A percentile compares a stretch with the other conserved stretches of the same genome.
Evolutionary conservation across 2,888 invertebrate species (phyloP).

Genomic region (Lithophane semibrunnea): DNA sequence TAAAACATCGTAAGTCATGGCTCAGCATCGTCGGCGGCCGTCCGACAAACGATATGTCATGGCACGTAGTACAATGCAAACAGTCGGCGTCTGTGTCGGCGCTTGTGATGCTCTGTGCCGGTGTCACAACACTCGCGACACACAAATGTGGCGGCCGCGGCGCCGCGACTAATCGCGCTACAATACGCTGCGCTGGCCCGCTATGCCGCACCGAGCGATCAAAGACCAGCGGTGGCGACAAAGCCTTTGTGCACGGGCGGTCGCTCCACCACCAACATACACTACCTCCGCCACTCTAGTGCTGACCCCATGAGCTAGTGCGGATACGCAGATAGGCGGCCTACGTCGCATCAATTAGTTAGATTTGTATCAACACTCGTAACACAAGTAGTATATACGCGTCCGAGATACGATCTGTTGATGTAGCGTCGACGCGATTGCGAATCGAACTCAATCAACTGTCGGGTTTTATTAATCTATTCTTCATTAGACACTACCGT

Average conservation of each 20-base stretch:
- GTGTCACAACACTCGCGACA: constrained; percentile 83
- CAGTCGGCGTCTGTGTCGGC: constrained; percentile 88
- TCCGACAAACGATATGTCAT: constrained; percentile 87
- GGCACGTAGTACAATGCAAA: constrained; percentile 89
- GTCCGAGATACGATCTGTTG: constrained; percentile 66
- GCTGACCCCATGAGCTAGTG: constrained; percentile 17
- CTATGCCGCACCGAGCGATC: constrained; percentile 73
- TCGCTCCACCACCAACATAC: constrained; percentile 65
- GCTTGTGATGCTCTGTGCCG: constrained; percentile 79
- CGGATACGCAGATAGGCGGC: constrained; percentile 19
- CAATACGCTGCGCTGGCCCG: constrained; percentile 77
- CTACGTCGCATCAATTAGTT: constrained; percentile 57
- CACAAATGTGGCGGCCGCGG: constrained; percentile 74
- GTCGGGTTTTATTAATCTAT: constrained; percentile 84
- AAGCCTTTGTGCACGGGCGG: constrained; percentile 83
- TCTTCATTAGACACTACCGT: constrained; percentile 86
- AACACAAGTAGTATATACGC: constrained; percentile 79
- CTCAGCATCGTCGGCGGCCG: constrained; percentile 76
- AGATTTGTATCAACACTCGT: constrained; percentile 76
- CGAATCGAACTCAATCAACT: constrained; percentile 85
- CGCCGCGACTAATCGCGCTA: constrained; percentile 86
- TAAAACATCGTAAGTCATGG: constrained; percentile 79
- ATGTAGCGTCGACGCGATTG: constrained; percentile 75
- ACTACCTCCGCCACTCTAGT: constrained; percentile 26
- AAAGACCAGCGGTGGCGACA: constrained; percentile 80